Base-by-base conservation (phyloP, 23 tunicate species). In the Trididemnum nubilum region DNA sequence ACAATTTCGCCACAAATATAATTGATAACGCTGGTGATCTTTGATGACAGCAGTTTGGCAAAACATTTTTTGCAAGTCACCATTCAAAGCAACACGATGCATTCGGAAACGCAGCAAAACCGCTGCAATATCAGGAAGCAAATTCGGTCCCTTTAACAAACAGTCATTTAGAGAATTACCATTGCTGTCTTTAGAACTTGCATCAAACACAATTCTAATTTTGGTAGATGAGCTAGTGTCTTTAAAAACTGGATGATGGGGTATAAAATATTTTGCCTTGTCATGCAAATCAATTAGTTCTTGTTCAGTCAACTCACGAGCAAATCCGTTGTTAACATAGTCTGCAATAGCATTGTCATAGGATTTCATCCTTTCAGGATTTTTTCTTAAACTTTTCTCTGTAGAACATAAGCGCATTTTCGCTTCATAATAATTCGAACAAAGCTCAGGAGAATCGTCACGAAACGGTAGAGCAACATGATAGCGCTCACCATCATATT, bases 391-490 rank as follows among this genome's bases (percentile, higher is more conserved):
- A 15, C 54, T 44, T 15, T 44, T 44, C 15, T 44, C 12, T 15
- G 54, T 44, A 15, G 54, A 9, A 44, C 15, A 44, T 44, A 44
- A 44, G 15, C 54, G 54, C 54, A 44, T 15, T 44, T 44, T 15
- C 9, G 54, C 54, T 44, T 44, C 54, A 7, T 44, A 15, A 44
- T 44, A 15, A 15, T 44, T 44, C 9, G 54, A 44, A 44, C 54
- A 44, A 44, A 44, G 54, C 9, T 64, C 19, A 28, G 30, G 71
- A 22, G 71, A 28, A 28, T 64, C 9, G 30, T 64, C 21, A 25
- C 71, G 30, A 64, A 64, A 64, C 21, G 71, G 71, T 64, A 64
- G 32, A 64, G 32, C 32, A 64, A 64, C 71, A 64, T 9, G 19
- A 64, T 64, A 64, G 30, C 32, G 30, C 21, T 25, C 30, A 25